A percentile compares a stretch with the other conserved stretches of the same genome.
phyloP scores from a whole-genome alignment of 2,113 vertebrate genomes.

The Pelvicachromis taeniatus region DNA sequence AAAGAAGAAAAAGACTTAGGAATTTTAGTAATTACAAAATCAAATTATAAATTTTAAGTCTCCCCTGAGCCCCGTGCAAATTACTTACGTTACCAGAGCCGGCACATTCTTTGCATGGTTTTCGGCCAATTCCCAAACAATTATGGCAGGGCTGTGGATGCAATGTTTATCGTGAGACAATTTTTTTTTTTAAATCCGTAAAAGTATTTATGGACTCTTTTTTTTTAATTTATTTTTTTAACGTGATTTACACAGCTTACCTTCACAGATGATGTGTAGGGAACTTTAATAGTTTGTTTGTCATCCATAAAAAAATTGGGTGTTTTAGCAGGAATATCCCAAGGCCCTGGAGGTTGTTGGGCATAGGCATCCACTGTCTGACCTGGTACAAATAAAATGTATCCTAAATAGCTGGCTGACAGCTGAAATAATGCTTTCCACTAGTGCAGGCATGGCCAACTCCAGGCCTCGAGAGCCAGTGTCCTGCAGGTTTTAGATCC shows the following conservation, averaged over 20 bases:
- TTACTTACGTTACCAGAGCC: slow-evolving; percentile 72
- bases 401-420: not conserved
- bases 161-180: not conserved
- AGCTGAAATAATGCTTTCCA: not conserved
- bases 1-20: not conserved
- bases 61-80: not conserved
- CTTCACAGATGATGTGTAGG: slow-evolving; percentile 74
- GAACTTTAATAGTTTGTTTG: slow-evolving; percentile 63
- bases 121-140: slow-evolving; percentile 69
- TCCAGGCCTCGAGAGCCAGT: no score
- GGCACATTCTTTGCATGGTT: slow-evolving; percentile 67
- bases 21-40: not conserved
- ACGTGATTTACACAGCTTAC: slow-evolving; percentile 24
- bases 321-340: slow-evolving; percentile 61
- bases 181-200: no score
- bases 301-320: slow-evolving; percentile 64
- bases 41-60: no score
- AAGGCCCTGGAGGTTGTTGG: slow-evolving; percentile 67
- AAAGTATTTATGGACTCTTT: not conserved
- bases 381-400: slow-evolving; percentile 52
- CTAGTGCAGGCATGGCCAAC: no score
- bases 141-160: slow-evolving; percentile 63
- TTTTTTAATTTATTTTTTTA: not conserved
- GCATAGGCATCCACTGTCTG: slow-evolving; percentile 60
- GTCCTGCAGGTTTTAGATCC: no score